Base-by-base conservation (phyloP, 1,140 invertebrate genomes). In the Metopolophium dirhodum region DNA sequence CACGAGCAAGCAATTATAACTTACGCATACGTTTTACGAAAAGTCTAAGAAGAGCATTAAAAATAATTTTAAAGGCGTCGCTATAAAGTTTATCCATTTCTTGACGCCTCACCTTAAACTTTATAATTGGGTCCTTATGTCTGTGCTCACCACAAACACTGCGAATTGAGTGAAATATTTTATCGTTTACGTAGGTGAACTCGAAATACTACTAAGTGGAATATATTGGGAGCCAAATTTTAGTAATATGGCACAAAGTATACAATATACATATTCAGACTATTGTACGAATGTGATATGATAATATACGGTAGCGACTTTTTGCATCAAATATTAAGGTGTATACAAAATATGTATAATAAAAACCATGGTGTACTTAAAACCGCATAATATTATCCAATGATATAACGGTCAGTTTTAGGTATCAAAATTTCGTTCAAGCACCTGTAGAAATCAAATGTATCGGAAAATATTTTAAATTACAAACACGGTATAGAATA, bases 61-160 rank as follows among this genome's bases (percentile, higher is more conserved):
- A 90, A 90, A 90, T 61, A 90, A 90, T 61, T 90, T 90, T 90
- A 37, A 61, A 90, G 88, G 14, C 23, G 35, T 54, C n/a, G 18
- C 7, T 41, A 41, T 51, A 61, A 90, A 90, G 54, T 90, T 57
- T 26, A 90, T 30, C 4, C 8, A 41, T 61, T 90, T 90, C 35
- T 45, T 57, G 54, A 51, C 49, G 8, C 41, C 54, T 57, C 35
- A 30, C 35, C 41, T 90, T 11, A 90, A 90, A 90, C 54, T 90
- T 90, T 90, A 90, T 90, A 90, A 90, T 90, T 90, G 88, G 88
- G 37, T 30, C 37, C 54, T 57, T 61, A 41, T 51, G 47, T 23
- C 11, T 61, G 8, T 26, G 35, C 23, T 26, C 51, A 61, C 20
- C n/a, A 1, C 51, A 26, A 90, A 45, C 51, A 61, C 54, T 41